Percentiles rank a stretch among this genome's conserved stretches.
phyloP scores from a whole-genome alignment of 2,888 invertebrate genomes.

The Macrophya alboannulata region DNA sequence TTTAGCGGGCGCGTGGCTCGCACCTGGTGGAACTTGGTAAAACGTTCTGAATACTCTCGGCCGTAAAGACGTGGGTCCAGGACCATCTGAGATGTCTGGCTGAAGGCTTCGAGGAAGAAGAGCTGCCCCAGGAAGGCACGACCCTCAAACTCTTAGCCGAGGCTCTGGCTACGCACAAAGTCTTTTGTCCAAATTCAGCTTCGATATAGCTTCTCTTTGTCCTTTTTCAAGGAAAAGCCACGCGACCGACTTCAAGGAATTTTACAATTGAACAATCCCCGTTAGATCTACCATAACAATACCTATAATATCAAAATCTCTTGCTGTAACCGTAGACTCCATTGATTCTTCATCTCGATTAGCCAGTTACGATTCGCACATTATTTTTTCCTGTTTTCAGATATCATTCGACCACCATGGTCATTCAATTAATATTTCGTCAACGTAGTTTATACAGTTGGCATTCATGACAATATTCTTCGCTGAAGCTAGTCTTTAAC shows the following conservation, averaged over 20 bases:
- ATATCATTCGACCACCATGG: not conserved
- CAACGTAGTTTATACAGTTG: not conserved
- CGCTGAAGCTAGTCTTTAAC: not conserved
- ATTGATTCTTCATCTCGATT: constrained; percentile 29
- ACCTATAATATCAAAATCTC: constrained; percentile 14
- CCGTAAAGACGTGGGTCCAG: not conserved
- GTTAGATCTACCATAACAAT: constrained; percentile 36
- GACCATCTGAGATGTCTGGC: constrained; percentile 13
- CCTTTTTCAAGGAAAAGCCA: constrained; percentile 50
- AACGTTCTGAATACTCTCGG: not conserved
- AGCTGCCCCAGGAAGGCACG: constrained; percentile 36
- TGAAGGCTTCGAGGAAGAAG: constrained; percentile 7
- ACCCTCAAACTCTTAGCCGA: constrained; percentile 49
- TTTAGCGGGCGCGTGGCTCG: constrained; percentile 44
- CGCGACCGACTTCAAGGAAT: constrained; percentile 50
- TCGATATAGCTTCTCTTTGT: constrained; percentile 50
- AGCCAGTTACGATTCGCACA: not conserved
- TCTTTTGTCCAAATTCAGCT: constrained; percentile 33
- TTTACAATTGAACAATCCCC: constrained; percentile 48
- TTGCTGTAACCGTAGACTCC: not conserved
- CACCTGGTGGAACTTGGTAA: constrained; percentile 38
- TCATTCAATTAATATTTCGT: not conserved
- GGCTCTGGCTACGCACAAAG: constrained; percentile 42
- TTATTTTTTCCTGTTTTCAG: not conserved
- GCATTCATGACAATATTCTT: not conserved